These are phyloP conservation scores for Catocala sponsa DNA, from an alignment of 2,888 invertebrate species.

Conservation along the genomic window DNA sequence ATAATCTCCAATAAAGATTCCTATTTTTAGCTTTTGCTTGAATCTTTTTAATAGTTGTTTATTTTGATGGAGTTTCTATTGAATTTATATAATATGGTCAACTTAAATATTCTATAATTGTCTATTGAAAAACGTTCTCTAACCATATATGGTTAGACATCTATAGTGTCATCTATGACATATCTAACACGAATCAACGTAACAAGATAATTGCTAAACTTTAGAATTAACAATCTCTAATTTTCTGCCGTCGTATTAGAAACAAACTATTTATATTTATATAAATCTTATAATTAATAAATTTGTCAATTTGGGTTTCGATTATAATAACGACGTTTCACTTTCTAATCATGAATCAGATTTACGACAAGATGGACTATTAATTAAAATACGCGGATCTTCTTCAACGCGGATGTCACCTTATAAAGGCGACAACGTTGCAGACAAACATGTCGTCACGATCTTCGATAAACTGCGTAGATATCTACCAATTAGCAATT, in stretches of 20 bases:
- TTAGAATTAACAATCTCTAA: slow-evolving; percentile 6
- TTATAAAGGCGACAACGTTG: slow-evolving; percentile 4
- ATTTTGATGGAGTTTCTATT: neutral
- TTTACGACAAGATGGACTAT: slow-evolving; percentile 13
- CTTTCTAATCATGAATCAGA: slow-evolving; percentile 22
- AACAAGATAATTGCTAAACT: slow-evolving; percentile 14
- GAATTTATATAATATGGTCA: neutral
- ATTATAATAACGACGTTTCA: slow-evolving; percentile 6
- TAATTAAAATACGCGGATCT: slow-evolving; percentile 21
- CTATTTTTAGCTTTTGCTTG: too few relatives aligned
- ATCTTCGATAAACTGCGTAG: neutral
- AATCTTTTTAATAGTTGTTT: too few relatives aligned
- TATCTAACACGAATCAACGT: slow-evolving; percentile 17
- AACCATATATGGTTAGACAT: too few relatives aligned
- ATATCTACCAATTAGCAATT: neutral
- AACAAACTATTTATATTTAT: slow-evolving; percentile 1
- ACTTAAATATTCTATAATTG: neutral
- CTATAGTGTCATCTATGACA: too few relatives aligned
- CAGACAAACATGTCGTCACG: slow-evolving; percentile 5
- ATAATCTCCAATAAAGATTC: too few relatives aligned
- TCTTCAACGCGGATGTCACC: slow-evolving; percentile 12
- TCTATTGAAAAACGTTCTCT: neutral
- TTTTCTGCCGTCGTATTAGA: neutral
- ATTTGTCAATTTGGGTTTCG: slow-evolving; percentile 2
- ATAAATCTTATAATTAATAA: slow-evolving; percentile 7